Conservation (phyloP, 1,140 invertebrate genomes). For the Ptiloglossa arizonensis region DNA sequence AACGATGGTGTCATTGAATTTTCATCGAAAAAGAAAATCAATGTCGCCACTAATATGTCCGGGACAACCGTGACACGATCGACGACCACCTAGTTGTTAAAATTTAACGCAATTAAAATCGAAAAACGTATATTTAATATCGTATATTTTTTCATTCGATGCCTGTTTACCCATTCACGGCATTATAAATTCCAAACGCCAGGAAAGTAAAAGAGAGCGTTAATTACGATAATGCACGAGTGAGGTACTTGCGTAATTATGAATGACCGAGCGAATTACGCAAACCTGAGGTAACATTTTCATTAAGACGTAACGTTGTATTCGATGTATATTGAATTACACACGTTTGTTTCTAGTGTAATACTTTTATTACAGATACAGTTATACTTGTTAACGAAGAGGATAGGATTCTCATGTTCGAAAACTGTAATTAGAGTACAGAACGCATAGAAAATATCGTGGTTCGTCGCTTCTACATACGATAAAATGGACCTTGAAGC, state of each 20-base stretch:
- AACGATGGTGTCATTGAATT: slow-evolving; percentile 20
- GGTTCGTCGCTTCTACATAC: background rate
- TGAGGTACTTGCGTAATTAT: background rate
- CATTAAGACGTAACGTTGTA: background rate
- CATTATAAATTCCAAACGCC: background rate
- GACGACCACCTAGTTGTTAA: background rate
- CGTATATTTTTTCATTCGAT: background rate
- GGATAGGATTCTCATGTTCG: background rate
- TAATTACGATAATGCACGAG: background rate
- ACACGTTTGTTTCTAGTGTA: background rate
- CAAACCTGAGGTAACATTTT: slow-evolving; percentile 10
- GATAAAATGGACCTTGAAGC: background rate
- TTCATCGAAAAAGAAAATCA: background rate
- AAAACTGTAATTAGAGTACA: background rate
- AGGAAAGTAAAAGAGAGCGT: background rate
- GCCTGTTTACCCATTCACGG: background rate
- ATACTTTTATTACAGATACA: slow-evolving; percentile 23
- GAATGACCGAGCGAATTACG: background rate
- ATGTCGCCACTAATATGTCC: slow-evolving; percentile 19
- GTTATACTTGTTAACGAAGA: background rate
- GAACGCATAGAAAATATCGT: background rate
- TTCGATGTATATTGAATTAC: background rate
- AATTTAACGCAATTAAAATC: background rate
- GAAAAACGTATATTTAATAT: background rate
- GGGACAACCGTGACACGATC: background rate